Evolutionary conservation across 2,113 vertebrate species (phyloP).

Genomic region (Larimichthys polyactis): DNA sequence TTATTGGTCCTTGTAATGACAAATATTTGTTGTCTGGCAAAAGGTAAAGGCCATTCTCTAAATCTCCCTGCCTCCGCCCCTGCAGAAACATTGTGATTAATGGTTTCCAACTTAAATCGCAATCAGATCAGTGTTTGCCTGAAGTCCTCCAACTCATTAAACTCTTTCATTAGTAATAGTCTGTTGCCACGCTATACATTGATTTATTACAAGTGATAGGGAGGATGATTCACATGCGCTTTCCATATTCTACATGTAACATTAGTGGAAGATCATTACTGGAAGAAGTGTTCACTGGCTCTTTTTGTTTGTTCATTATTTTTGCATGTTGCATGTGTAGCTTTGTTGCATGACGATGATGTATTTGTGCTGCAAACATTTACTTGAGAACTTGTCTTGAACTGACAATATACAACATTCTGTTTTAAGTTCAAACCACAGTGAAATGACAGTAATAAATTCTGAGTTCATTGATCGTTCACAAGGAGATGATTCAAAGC

Average conservation of each 20-base stretch:
- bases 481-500: slow-evolving; percentile 64
- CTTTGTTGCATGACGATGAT: not conserved
- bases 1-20: slow-evolving; percentile 65
- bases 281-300: not conserved
- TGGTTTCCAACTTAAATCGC: slow-evolving; percentile 65
- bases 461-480: slow-evolving; percentile 75
- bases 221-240: not conserved
- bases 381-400: not conserved
- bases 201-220: slow-evolving; percentile 24
- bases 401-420: slow-evolving; percentile 17
- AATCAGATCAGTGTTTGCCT: slow-evolving; percentile 55
- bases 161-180: slow-evolving; percentile 53
- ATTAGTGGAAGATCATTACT: not conserved
- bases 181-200: slow-evolving; percentile 31
- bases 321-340: not conserved
- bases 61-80: slow-evolving; percentile 28
- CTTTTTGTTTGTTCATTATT: not conserved
- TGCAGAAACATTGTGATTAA: slow-evolving; percentile 50
- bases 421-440: slow-evolving; percentile 49
- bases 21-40: slow-evolving; percentile 64
- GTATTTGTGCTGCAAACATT: slow-evolving; percentile 16
- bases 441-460: slow-evolving; percentile 61
- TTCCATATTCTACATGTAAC: not conserved
- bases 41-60: slow-evolving; percentile 55
- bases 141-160: slow-evolving; percentile 55